phyloP scores from a whole-genome alignment of 2,797 vertebrate species.

The Bucorvus abyssinicus region DNA sequence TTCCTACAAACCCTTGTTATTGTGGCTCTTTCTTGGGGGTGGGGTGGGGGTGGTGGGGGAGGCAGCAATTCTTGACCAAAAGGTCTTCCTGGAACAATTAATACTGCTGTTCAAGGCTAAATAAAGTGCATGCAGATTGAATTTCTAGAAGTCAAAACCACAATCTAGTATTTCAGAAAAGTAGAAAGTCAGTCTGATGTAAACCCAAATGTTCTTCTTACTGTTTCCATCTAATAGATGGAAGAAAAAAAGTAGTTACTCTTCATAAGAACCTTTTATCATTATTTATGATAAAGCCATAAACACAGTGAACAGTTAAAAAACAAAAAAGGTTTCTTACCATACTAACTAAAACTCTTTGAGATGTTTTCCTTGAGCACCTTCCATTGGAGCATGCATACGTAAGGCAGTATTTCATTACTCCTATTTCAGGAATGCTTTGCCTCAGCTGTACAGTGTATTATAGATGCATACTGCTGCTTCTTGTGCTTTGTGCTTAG shows the following conservation, averaged over 20 bases:
- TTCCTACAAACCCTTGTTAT: background rate
- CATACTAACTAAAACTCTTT: background rate
- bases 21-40: background rate
- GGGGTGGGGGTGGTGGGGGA: too few species aligned
- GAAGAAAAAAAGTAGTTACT: background rate
- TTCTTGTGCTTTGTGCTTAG: background rate
- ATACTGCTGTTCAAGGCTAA: background rate
- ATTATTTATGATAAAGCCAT: background rate
- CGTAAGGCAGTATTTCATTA: background rate
- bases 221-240: background rate
- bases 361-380: background rate
- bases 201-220: background rate
- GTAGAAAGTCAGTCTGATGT: background rate
- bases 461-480: background rate
- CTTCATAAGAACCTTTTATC: background rate
- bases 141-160: background rate
- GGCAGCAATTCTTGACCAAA: background rate
- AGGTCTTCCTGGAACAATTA: background rate
- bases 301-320: background rate
- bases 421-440: background rate
- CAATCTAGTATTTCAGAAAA: background rate
- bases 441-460: background rate
- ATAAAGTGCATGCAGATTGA: background rate
- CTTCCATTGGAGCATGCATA: background rate
- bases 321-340: conserved; percentile 7